phyloP scores from a whole-genome alignment of 2,888 invertebrate species.

The Diadegma fenestrale region DNA sequence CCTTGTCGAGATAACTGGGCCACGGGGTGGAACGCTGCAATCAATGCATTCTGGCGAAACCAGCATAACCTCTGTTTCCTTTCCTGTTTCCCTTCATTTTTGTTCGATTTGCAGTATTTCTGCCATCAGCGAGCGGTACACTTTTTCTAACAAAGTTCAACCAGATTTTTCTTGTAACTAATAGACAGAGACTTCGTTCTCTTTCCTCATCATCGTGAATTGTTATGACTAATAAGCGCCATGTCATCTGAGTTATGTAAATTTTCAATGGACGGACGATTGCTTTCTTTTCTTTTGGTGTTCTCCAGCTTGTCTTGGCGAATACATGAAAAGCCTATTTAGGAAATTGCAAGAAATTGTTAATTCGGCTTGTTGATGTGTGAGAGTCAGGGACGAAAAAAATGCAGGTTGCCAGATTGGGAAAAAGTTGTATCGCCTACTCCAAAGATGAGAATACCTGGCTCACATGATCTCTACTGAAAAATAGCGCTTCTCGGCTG shows the following conservation, averaged over 20 bases:
- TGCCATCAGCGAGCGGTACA: constrained; percentile 62
- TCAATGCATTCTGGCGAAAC: constrained; percentile 78
- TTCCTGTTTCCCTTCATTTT: constrained; percentile 55
- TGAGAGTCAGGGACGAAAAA: not conserved
- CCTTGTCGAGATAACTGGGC: constrained; percentile 75
- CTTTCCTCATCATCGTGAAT: constrained; percentile 5
- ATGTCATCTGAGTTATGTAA: not conserved
- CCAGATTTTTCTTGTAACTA: constrained; percentile 35
- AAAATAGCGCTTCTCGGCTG: constrained; percentile 24
- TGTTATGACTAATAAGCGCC: no score
- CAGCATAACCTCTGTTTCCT: constrained; percentile 18
- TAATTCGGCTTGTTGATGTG: not conserved
- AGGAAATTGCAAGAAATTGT: not conserved
- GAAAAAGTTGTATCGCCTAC: constrained; percentile 20
- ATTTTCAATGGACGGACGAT: not conserved
- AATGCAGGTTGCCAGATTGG: not conserved
- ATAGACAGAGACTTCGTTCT: constrained; percentile 20
- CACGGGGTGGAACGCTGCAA: constrained; percentile 72
- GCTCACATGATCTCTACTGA: constrained; percentile 14
- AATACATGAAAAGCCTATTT: not conserved
- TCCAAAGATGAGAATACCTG: not conserved
- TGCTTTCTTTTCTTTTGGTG: not conserved
- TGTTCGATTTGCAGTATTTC: constrained; percentile 71
- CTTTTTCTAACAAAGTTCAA: constrained; percentile 39
- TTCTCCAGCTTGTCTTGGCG: not conserved